These are phyloP conservation scores for Peromyscus maniculatus DNA, from an alignment of 2,113 vertebrate genomes.

Conservation along the genomic window DNA sequence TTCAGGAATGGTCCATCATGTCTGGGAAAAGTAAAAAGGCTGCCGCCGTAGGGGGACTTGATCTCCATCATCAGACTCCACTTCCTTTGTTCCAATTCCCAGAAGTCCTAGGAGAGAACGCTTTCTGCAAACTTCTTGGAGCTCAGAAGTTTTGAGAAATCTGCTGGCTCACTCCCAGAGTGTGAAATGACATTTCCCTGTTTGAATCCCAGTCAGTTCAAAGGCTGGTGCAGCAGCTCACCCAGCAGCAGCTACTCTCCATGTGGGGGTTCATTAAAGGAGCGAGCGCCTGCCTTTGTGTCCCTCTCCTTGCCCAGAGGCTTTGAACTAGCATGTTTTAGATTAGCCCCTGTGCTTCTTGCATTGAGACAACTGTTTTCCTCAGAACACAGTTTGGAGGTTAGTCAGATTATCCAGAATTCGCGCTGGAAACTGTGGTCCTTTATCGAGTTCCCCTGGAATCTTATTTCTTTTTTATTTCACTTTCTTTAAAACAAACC, in stretches of 20 bases:
- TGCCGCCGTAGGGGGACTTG: not conserved
- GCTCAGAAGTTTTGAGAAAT: not conserved
- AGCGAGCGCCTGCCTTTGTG: conserved; percentile 47
- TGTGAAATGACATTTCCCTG: not conserved
- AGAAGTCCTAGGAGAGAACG: conserved; percentile 60
- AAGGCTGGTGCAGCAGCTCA: conserved; percentile 49
- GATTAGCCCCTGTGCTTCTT: conserved; percentile 73
- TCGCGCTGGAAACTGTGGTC: conserved; percentile 62
- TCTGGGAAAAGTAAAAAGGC: not conserved
- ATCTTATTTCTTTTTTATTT: conserved; percentile 71
- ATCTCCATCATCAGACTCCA: not conserved
- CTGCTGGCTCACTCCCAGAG: not conserved
- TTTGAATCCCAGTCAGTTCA: conserved; percentile 66
- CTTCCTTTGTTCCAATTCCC: conserved; percentile 17
- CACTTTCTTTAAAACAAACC: conserved; percentile 68
- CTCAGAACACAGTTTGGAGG: conserved; percentile 75
- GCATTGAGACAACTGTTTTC: conserved; percentile 76
- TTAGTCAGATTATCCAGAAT: conserved; percentile 78
- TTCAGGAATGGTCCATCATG: not conserved
- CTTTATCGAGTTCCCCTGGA: conserved; percentile 51
- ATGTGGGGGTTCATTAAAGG: conserved; percentile 61
- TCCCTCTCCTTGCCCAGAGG: conserved; percentile 62
- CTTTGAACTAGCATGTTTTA: conserved; percentile 75
- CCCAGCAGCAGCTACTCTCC: conserved; percentile 27
- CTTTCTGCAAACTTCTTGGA: conserved; percentile 29